These are phyloP conservation scores for Chrysina gloriosa DNA, from an alignment of 2,888 invertebrate genomes.

Conservation along the genomic window DNA sequence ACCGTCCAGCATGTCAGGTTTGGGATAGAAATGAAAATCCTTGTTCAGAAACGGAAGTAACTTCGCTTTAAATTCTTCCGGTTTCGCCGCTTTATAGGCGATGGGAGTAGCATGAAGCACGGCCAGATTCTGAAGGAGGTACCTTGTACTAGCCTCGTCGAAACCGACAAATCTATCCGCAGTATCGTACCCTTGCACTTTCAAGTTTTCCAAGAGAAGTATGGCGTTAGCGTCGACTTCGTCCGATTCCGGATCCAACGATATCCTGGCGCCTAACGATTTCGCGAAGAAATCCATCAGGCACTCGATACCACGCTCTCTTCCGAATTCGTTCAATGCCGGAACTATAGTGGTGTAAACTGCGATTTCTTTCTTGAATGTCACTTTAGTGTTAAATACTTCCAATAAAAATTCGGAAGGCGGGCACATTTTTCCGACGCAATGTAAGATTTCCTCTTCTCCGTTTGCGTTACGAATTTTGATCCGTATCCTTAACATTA, in stretches of 20 bases:
- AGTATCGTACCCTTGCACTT: constrained; percentile 63
- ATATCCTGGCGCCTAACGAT: constrained; percentile 66
- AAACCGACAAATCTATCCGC: constrained; percentile 65
- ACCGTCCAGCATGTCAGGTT: not conserved
- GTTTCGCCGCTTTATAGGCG: constrained; percentile 65
- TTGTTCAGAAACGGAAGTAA: constrained; percentile 58
- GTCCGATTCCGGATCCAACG: constrained; percentile 45
- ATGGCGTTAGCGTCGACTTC: constrained; percentile 67
- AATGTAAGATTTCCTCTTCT: constrained; percentile 57
- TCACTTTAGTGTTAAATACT: constrained; percentile 66
- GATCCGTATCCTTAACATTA: constrained; percentile 63
- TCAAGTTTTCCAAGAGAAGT: constrained; percentile 68
- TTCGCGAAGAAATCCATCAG: constrained; percentile 64
- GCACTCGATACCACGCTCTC: constrained; percentile 60
- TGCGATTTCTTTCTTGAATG: constrained; percentile 68
- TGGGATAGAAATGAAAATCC: constrained; percentile 15
- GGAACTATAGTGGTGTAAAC: constrained; percentile 66
- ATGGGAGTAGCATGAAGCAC: constrained; percentile 68
- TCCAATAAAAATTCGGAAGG: constrained; percentile 64
- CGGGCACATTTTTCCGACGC: constrained; percentile 69
- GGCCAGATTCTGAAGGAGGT: constrained; percentile 65
- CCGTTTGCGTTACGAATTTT: constrained; percentile 42
- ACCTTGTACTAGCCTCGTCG: constrained; percentile 64
- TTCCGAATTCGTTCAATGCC: constrained; percentile 63
- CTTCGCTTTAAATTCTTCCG: constrained; percentile 59